Base-by-base conservation (phyloP, 2,113 vertebrate species). In the Grantiella picta region DNA sequence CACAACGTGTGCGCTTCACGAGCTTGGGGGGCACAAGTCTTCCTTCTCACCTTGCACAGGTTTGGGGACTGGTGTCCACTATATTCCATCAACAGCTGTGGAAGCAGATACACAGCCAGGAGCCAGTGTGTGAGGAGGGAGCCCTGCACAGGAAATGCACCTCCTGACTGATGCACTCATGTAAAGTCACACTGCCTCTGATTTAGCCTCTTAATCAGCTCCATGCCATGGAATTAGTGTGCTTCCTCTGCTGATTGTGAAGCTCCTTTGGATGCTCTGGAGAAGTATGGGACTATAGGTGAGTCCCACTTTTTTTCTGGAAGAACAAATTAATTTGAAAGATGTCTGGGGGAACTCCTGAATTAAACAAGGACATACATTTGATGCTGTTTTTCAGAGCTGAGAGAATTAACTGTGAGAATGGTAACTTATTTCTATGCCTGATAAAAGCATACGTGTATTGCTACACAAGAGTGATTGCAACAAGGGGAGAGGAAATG, bases 1-100 rank as follows among this genome's bases (percentile, higher is more conserved):
- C 5, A 85, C 24, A 4, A 7, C 12, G 4, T 0, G 0, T 12
- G 23, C 0, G 0, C 12, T 25, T 53, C 25, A n/a, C 3, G 4
- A 68, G 15, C 16, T 27, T 5, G 6, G 1, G 7, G 5, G 2
- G 9, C 1, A 7, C 22, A 2, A 1, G 3, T 8, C 12, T 78
- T 78, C 44, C 63, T 63, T 21, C 23, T 44, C 10, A 14, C 12
- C 8, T 68, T 54, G 21, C 9, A 3, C 1, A 9, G 23, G 2
- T 65, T 57, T 53, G n/a, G 33, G 10, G 21, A 61, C 72, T 60
- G 8, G 5, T 31, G 59, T 36, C 27, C 35, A 10, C 16, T 56
- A 27, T 9, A 13, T 71, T 89, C 11, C 1, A 0, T 10, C 36
- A 69, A 8, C 0, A 11, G 29, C 28, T 38, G 7, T 8, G 36